phyloP scores from a whole-genome alignment of 1,140 invertebrate genomes.

The Brachionus calyciflorus region DNA sequence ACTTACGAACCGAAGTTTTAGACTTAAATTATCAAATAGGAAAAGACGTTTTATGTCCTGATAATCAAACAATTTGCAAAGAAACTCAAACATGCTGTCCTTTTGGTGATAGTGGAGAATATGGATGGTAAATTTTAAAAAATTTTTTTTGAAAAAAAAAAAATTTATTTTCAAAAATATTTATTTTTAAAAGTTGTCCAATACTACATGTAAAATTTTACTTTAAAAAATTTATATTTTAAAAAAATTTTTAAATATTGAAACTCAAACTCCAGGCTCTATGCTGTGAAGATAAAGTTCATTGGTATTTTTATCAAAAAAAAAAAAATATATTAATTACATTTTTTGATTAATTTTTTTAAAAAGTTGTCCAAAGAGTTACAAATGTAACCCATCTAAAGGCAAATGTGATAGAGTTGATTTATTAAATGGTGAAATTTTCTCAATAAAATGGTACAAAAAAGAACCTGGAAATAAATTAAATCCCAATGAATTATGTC shows the following conservation, averaged over 20 bases:
- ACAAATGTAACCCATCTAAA: slow-evolving; percentile 34
- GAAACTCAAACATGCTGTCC: slow-evolving; percentile 43
- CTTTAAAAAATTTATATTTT: background rate
- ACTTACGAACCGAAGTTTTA: background rate
- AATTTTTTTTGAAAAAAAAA: background rate
- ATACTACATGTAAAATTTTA: slow-evolving; percentile 16
- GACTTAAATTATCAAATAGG: background rate
- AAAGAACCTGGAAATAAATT: slow-evolving; percentile 35
- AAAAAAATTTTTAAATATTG: background rate
- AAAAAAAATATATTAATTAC: too few species aligned
- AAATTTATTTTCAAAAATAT: background rate
- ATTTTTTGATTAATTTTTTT: background rate
- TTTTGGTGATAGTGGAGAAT: slow-evolving; percentile 19
- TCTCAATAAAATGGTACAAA: slow-evolving; percentile 44
- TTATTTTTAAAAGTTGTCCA: slow-evolving; percentile 31
- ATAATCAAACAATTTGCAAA: slow-evolving; percentile 38
- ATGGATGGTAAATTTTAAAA: slow-evolving; percentile 39
- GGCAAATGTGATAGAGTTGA: slow-evolving; percentile 37
- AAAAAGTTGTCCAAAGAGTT: slow-evolving; percentile 24
- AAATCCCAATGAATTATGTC: slow-evolving; percentile 47
- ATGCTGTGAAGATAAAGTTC: slow-evolving; percentile 39
- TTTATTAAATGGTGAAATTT: background rate
- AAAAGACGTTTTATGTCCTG: slow-evolving; percentile 37
- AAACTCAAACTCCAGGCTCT: background rate
- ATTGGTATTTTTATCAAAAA: too few species aligned